These are phyloP conservation scores for Montipora foliosa DNA, from an alignment of 64 coral and sea anemone genomes.

Conservation along the genomic window DNA sequence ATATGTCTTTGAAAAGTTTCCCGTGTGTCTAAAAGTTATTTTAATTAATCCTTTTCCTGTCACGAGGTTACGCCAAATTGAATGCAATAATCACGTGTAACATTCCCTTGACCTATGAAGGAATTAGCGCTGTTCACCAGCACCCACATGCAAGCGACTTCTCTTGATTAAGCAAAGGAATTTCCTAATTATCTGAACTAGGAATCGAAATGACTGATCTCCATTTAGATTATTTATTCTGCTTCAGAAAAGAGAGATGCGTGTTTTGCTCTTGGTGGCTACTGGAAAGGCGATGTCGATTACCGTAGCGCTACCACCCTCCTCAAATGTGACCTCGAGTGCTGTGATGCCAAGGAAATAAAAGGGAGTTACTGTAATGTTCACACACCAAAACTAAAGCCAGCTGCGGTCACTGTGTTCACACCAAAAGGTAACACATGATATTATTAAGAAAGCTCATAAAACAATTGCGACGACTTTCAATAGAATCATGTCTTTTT, in stretches of 20 bases:
- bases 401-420: conserved; percentile 7
- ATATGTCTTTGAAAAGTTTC: too few species aligned
- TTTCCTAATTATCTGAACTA: neutral
- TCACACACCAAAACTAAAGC: neutral
- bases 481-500: too few species aligned
- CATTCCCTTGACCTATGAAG: too few species aligned
- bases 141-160: too few species aligned
- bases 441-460: neutral
- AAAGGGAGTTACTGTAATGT: neutral
- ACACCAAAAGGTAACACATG: neutral
- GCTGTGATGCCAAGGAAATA: neutral
- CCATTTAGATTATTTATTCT: neutral
- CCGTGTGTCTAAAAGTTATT: too few species aligned
- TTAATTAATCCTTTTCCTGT: too few species aligned
- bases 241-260: neutral
- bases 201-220: neutral
- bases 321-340: neutral
- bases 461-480: too few species aligned
- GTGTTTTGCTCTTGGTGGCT: conserved; percentile 7
- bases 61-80: too few species aligned
- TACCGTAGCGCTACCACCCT: neutral
- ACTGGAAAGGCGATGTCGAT: neutral
- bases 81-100: too few species aligned
- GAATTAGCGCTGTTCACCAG: too few species aligned
- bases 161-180: too few species aligned